Percentiles rank a stretch among this genome's conserved stretches.
These are phyloP conservation scores for Silurus meridionalis DNA, from an alignment of 2,113 vertebrate species.

Conservation along the genomic window DNA sequence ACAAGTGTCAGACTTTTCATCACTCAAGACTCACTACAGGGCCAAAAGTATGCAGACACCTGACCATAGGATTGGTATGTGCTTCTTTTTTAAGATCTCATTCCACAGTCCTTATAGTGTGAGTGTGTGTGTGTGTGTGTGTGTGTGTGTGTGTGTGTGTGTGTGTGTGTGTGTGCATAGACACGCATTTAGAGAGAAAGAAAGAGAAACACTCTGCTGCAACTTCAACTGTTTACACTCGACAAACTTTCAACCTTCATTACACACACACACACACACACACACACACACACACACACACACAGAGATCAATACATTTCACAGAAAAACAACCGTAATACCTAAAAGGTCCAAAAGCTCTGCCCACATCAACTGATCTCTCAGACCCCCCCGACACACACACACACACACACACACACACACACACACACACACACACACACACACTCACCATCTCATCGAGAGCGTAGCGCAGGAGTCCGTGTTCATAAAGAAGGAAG, in stretches of 20 bases:
- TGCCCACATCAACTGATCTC: not conserved
- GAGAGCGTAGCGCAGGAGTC: constrained; percentile 51
- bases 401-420: not conserved
- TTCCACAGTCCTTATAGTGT: too few relatives aligned
- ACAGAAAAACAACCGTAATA: not conserved
- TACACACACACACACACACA: not conserved
- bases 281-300: constrained; percentile 7
- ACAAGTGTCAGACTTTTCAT: too few relatives aligned
- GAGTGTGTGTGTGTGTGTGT: too few relatives aligned
- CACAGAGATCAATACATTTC: not conserved
- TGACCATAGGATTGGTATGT: too few relatives aligned
- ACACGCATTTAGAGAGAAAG: too few relatives aligned
- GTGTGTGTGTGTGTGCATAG: too few relatives aligned
- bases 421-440: constrained; percentile 12
- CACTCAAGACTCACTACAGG: too few relatives aligned
- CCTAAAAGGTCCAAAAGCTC: not conserved
- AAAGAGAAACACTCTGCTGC: not conserved
- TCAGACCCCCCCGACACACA: not conserved
- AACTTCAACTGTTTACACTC: not conserved
- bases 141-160: too few relatives aligned
- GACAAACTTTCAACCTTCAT: not conserved
- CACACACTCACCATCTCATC: constrained; percentile 51
- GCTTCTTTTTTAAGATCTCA: too few relatives aligned
- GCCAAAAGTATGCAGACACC: too few relatives aligned
- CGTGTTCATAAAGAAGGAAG: constrained; percentile 53